Conservation (phyloP, 1,140 invertebrate species). For the Drosophila athabasca region DNA sequence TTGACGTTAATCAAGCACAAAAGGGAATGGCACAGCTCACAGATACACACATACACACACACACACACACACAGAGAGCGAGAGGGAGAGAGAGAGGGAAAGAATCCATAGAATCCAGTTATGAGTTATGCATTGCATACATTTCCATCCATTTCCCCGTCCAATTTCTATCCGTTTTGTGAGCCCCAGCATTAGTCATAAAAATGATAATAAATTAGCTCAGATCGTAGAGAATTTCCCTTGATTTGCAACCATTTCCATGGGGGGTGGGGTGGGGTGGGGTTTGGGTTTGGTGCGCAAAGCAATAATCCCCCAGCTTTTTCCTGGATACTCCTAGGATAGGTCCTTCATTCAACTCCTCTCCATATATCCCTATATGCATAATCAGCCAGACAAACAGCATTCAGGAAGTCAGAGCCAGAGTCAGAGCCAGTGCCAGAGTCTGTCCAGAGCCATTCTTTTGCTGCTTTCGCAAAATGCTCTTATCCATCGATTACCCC, state of each 20-base stretch:
- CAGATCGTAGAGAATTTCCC: conserved; percentile 41
- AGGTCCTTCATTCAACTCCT: not conserved
- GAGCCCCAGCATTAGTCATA: conserved; percentile 58
- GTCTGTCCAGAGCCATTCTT: conserved; percentile 25
- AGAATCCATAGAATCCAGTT: conserved; percentile 22
- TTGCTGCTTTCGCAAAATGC: conserved; percentile 22
- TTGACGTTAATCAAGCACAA: conserved; percentile 65
- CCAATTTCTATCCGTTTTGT: conserved; percentile 54
- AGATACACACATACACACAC: conserved; percentile 17
- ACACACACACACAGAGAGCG: not conserved
- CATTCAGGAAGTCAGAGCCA: not conserved
- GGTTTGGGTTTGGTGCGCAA: too few species aligned
- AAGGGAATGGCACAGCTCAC: conserved; percentile 5
- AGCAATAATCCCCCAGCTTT: conserved; percentile 48
- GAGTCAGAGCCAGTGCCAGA: not conserved
- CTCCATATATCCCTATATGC: not conserved
- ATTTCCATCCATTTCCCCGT: conserved; percentile 40
- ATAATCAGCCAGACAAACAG: conserved; percentile 66
- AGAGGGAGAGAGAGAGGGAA: not conserved
- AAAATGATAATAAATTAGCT: conserved; percentile 74
- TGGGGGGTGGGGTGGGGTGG: too few species aligned
- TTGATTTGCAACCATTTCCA: conserved; percentile 54
- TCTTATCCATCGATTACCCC: conserved; percentile 70
- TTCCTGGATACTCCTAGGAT: conserved; percentile 37
- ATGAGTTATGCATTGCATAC: conserved; percentile 60